Conservation (phyloP, 2,888 invertebrate species). For the Antheraea assamensis region DNA sequence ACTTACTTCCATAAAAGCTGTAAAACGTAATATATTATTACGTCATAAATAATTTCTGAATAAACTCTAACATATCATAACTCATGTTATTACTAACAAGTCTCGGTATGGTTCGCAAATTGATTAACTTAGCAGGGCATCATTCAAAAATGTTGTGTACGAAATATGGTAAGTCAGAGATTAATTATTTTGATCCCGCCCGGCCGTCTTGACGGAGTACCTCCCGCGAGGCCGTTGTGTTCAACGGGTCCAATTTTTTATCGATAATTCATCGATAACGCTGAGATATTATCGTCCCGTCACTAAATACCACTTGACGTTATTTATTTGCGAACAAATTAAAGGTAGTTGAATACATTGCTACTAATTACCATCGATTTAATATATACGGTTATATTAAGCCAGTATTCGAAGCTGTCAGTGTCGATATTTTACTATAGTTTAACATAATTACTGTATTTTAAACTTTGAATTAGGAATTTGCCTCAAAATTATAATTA, state of each 20-base stretch:
- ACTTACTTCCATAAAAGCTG: neutral
- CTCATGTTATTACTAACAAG: conserved; percentile 36
- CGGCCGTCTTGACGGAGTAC: conserved; percentile 44
- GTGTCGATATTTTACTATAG: neutral
- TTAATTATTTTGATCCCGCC: conserved; percentile 75
- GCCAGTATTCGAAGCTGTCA: neutral
- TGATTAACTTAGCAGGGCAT: conserved; percentile 65
- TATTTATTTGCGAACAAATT: conserved; percentile 18
- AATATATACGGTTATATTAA: neutral
- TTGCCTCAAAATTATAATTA: too few species aligned
- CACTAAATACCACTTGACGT: conserved; percentile 29
- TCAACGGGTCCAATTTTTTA: conserved; percentile 32
- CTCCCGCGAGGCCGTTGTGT: conserved; percentile 36
- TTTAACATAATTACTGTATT: neutral
- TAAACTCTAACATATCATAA: conserved; percentile 10
- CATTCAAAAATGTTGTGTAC: conserved; percentile 58
- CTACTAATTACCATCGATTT: conserved; percentile 14
- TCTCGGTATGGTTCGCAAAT: conserved; percentile 61
- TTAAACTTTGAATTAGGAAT: neutral
- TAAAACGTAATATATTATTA: neutral
- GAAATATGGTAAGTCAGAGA: conserved; percentile 65
- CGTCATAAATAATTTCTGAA: neutral
- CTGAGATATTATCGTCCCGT: conserved; percentile 30
- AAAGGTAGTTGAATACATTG: conserved; percentile 18
- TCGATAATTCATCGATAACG: conserved; percentile 36